Conservation (phyloP, 2,888 invertebrate species). For the Rhimphoctona megacephalus region DNA sequence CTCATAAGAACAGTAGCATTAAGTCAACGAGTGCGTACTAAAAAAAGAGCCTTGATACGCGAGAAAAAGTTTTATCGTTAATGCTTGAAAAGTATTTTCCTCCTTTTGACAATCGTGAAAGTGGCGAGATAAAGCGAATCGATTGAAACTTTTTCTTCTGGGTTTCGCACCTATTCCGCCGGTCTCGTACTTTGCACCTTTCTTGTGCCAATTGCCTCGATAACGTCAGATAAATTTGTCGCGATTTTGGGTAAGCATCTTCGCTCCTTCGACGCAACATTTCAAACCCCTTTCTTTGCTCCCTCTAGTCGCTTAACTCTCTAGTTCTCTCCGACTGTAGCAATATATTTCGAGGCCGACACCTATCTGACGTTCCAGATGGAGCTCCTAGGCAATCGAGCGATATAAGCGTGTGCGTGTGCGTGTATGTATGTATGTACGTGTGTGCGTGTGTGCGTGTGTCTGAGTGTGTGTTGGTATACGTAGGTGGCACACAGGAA, state of each 20-base stretch:
- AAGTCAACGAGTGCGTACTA: not conserved
- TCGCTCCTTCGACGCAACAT: constrained; percentile 17
- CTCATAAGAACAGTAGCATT: not conserved
- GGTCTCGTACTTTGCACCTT: constrained; percentile 36
- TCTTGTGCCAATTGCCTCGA: constrained; percentile 32
- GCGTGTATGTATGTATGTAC: no score
- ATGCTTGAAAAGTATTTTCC: constrained; percentile 43
- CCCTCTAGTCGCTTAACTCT: not conserved
- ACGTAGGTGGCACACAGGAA: constrained; percentile 3
- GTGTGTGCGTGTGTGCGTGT: not conserved
- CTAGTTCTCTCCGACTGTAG: constrained; percentile 11
- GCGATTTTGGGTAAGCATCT: constrained; percentile 59
- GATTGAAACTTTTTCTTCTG: constrained; percentile 27
- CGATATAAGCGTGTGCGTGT: not conserved
- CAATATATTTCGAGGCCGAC: constrained; percentile 51
- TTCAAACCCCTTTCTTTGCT: not conserved
- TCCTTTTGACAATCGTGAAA: constrained; percentile 31
- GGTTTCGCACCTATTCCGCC: constrained; percentile 7
- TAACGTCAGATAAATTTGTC: constrained; percentile 67
- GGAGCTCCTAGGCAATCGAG: constrained; percentile 45
- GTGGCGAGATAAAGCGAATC: constrained; percentile 21
- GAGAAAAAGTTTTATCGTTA: constrained; percentile 21
- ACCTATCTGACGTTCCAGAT: constrained; percentile 60
- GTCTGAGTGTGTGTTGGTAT: not conserved
- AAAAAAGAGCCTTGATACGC: not conserved